Evolutionary conservation across 53 echinoderm and acorn worm species (phyloP), one percentile per base, ranked within the genome.

Genomic region (Stichopus horrens): DNA sequence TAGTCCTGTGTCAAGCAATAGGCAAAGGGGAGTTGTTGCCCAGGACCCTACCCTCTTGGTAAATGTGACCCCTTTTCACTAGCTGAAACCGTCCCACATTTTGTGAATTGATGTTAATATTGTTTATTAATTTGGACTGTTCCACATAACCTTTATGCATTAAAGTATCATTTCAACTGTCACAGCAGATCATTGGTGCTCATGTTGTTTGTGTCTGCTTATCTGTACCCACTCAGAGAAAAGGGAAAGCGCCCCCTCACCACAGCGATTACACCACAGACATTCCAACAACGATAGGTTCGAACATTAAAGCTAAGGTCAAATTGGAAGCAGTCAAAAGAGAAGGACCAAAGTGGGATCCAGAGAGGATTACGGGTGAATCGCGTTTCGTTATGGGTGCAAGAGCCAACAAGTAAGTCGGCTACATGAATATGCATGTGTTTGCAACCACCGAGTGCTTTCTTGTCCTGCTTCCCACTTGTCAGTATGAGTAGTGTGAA

Each of bases 301-400:
- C 80, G 52, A 85, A 86, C 74, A 90, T 93, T 21, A 79, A 77
- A 56, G 51, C 74, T 19, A 94, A 89, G 66, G 93, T 93, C 18
- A 97, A 95, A 79, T 14, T 90, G 9, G 97, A 97, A 58, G 73
- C 90, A 2, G 97, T 97, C 73, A 97, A 91, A 88, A 89, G 88
- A 79, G 97, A 95, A 75, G 97, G 97, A 20, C 97, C 97, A 67
- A 97, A 97, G 77, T 97, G 97, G 97, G 91, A 94, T 71, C 95
- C 97, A 23, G 77, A 86, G 74, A 85, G 97, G 56, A 92, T 97
- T n/a, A 88, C 82, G 21, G 53, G 37, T 55, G 93, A 92, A 9
- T 79, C 95, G 9, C 86, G 84, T 67, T 97, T 97, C 90, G 98
- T 97, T 18, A 95, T 95, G 98, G 98, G 98, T 13, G 98, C 95